These are phyloP conservation scores for Mesocricetus auratus DNA, from an alignment of 2,113 vertebrate genomes.

Conservation along the genomic window DNA sequence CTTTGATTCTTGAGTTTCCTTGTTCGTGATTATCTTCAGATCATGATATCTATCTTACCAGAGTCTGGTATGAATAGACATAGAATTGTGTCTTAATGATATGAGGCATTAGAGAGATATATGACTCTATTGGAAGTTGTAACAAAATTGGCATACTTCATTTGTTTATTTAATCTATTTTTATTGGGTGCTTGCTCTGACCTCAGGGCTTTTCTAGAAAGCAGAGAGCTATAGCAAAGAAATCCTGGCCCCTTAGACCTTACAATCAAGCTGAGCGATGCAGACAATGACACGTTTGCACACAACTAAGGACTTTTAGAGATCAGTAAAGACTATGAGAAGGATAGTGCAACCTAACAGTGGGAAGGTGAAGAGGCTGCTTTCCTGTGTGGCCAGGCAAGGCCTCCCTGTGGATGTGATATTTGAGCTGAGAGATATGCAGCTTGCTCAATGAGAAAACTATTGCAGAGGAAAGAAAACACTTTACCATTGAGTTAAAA, in stretches of 20 bases:
- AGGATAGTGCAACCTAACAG: background rate
- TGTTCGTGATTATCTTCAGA: background rate
- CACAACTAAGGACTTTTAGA: conserved; percentile 18
- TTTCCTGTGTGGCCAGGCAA: background rate
- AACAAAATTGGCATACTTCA: background rate
- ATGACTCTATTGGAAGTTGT: background rate
- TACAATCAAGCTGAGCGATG: background rate
- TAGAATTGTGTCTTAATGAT: background rate
- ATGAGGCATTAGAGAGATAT: background rate
- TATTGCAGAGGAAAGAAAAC: background rate
- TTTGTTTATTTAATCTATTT: background rate
- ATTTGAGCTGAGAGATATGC: background rate
- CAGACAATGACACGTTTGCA: background rate
- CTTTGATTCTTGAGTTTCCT: background rate
- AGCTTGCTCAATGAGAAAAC: background rate
- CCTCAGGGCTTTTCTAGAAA: background rate
- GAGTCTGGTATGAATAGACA: background rate
- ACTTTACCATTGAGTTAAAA: background rate
- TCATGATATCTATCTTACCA: background rate
- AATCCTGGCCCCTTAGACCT: background rate
- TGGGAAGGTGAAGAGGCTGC: background rate
- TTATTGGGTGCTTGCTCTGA: background rate
- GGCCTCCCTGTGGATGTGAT: background rate
- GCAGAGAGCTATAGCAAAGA: background rate
- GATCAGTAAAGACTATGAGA: background rate